Percentiles rank a stretch among this genome's conserved stretches.
Conservation (phyloP, 2,888 invertebrate genomes). For the Biston stratarius region DNA sequence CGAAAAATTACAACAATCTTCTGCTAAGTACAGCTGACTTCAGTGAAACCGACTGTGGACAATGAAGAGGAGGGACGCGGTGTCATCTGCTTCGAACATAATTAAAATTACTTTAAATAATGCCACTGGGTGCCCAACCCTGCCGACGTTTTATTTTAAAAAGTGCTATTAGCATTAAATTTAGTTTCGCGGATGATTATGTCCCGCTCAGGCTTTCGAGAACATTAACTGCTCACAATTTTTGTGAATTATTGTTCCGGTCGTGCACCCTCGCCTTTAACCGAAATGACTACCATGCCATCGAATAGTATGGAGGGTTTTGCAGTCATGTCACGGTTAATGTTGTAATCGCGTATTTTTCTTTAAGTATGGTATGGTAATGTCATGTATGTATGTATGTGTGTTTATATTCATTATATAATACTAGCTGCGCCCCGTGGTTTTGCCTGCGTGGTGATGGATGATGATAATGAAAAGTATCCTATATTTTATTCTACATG, state of each 20-base stretch:
- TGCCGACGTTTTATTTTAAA: slow-evolving; percentile 81
- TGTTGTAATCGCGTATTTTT: not conserved
- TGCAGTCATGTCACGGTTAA: slow-evolving; percentile 29
- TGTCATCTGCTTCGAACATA: slow-evolving; percentile 87
- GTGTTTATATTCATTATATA: too few species aligned
- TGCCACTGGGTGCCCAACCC: slow-evolving; percentile 81
- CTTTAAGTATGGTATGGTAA: too few species aligned
- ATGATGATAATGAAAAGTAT: too few species aligned
- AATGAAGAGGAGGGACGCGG: slow-evolving; percentile 83
- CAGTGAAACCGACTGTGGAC: slow-evolving; percentile 60
- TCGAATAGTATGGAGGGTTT: slow-evolving; percentile 58
- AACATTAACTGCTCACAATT: slow-evolving; percentile 82
- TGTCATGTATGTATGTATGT: too few species aligned
- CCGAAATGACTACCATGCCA: slow-evolving; percentile 69
- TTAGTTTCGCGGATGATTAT: slow-evolving; percentile 85
- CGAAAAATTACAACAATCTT: slow-evolving; percentile 59
- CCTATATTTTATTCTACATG: too few species aligned
- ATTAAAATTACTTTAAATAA: slow-evolving; percentile 87
- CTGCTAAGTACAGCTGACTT: slow-evolving; percentile 54
- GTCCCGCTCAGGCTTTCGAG: slow-evolving; percentile 77
- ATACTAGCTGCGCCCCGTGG: too few species aligned
- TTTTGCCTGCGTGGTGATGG: too few species aligned
- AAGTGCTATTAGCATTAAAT: slow-evolving; percentile 86
- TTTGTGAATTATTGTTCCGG: slow-evolving; percentile 83
- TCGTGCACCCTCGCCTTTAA: slow-evolving; percentile 75